A percentile compares a stretch with the other conserved stretches of the same genome.
Conservation (phyloP, 2,113 vertebrate genomes). For the Anolis carolinensis region DNA sequence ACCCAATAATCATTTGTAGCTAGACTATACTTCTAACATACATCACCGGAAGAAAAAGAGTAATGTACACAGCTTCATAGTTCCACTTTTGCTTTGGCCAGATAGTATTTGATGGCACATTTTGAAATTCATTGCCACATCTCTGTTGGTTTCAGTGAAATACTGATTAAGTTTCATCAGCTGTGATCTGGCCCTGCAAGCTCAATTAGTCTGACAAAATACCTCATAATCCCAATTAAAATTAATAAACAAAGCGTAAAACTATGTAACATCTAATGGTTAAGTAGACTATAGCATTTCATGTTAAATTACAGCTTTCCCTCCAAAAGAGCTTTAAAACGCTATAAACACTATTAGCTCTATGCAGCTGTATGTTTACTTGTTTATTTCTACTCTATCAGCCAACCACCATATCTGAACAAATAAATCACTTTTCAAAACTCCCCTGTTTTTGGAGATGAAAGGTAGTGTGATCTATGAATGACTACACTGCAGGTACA, state of each 20-base stretch:
- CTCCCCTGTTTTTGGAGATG: too few species aligned
- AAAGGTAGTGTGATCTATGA: background rate
- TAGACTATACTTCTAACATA: too few species aligned
- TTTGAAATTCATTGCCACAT: background rate
- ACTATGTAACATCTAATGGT: background rate
- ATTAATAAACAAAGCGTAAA: slow-evolving; percentile 5
- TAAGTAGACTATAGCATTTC: background rate
- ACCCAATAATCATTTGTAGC: too few species aligned
- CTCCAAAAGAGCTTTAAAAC: background rate
- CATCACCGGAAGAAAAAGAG: background rate
- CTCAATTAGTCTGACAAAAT: background rate
- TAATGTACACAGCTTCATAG: background rate
- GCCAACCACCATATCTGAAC: background rate
- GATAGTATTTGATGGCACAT: background rate
- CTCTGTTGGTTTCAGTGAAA: background rate
- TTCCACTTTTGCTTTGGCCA: background rate
- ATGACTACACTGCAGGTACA: background rate
- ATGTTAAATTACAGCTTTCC: background rate
- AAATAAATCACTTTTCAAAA: slow-evolving; percentile 1
- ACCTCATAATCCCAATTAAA: background rate
- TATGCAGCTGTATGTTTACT: background rate
- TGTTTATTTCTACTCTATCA: background rate
- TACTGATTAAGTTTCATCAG: background rate
- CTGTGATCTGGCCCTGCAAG: background rate
- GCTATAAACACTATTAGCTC: background rate